Percentiles rank a stretch among this genome's conserved stretches.
Conservation (phyloP, 2,113 vertebrate species). For the Bostrychus sinensis region DNA sequence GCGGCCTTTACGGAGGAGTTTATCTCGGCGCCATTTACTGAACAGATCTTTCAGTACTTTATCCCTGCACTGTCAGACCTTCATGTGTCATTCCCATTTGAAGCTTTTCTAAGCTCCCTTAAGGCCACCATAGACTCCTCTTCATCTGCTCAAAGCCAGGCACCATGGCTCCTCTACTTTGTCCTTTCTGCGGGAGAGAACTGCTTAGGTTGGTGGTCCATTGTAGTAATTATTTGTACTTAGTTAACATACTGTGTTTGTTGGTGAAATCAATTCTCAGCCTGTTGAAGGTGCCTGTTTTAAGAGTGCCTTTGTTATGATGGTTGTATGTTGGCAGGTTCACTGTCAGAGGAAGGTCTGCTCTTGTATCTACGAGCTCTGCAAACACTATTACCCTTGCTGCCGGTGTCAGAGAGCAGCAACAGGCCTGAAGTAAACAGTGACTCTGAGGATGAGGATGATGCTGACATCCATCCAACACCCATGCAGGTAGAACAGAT, state of each 20-base stretch:
- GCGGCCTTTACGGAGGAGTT: constrained; percentile 93
- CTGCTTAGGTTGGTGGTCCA: constrained; percentile 82
- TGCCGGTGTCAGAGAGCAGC: constrained; percentile 85
- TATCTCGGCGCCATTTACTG: constrained; percentile 91
- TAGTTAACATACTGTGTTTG: not conserved
- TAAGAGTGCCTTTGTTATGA: constrained; percentile 15
- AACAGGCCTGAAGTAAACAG: constrained; percentile 84
- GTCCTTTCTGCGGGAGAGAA: constrained; percentile 91
- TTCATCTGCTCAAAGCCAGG: constrained; percentile 69
- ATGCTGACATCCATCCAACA: constrained; percentile 75
- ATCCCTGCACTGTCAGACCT: constrained; percentile 91
- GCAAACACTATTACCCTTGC: constrained; percentile 86
- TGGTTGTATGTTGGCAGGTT: constrained; percentile 73
- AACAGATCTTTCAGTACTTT: constrained; percentile 95
- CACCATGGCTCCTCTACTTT: constrained; percentile 95
- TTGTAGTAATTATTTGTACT: not conserved
- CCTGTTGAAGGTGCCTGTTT: constrained; percentile 3
- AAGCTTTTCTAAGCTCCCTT: constrained; percentile 91
- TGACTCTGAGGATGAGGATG: constrained; percentile 94
- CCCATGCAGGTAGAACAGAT: constrained; percentile 76
- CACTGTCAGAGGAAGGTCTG: constrained; percentile 92
- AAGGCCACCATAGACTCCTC: constrained; percentile 72
- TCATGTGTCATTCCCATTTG: constrained; percentile 87
- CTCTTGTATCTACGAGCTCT: constrained; percentile 90
- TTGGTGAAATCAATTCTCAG: too few relatives aligned